Base-by-base conservation (phyloP, 2,797 vertebrate genomes). In the Poecilia velifera region DNA sequence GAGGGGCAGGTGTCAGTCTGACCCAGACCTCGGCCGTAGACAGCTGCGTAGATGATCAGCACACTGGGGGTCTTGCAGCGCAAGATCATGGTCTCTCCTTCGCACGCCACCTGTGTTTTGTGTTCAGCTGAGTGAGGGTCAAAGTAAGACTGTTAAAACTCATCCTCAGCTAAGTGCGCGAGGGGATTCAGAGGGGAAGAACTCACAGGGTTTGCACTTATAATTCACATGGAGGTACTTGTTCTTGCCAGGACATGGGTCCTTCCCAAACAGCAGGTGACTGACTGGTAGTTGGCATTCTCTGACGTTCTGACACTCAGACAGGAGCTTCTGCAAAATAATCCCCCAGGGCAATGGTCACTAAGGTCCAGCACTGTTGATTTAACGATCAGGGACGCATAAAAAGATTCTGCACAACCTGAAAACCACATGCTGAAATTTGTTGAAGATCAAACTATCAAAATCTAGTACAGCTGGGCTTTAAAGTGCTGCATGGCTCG, bases 131-230 rank as follows among this genome's bases (percentile, higher is more conserved):
- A 88, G 81, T 0, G 49, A 79, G 57, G 34, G 34, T 53, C 36
- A 64, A 31, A 71, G 47, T 22, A 2, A 80, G 43, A 77, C 79
- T 3, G 36, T 77, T 46, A 59, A 8, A 71, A 43, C 16, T 43
- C 12, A 41, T 39, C 13, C 22, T 16, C 18, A 6, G 6, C n/a
- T 57, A 22, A 53, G 64, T 36, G 46, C 13, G 4, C 16, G 25
- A 46, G 6, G 22, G 0, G 2, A 72, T 53, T 14, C 0, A 36
- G 55, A 77, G 66, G 41, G 34, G 31, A 70, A 80, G 87, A 90
- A 98, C 98, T 97, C 96, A 99, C 98, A 97, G 91, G 98, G 98
- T 94, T 98, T 98, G 94, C 98, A 99, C 94, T 97, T 99, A 96
- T 98, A 99, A 91, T 96, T 96, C 90, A 99, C 98, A 86, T 97